Conservation (phyloP, 1,140 invertebrate species). For the Drosophila insularis region DNA sequence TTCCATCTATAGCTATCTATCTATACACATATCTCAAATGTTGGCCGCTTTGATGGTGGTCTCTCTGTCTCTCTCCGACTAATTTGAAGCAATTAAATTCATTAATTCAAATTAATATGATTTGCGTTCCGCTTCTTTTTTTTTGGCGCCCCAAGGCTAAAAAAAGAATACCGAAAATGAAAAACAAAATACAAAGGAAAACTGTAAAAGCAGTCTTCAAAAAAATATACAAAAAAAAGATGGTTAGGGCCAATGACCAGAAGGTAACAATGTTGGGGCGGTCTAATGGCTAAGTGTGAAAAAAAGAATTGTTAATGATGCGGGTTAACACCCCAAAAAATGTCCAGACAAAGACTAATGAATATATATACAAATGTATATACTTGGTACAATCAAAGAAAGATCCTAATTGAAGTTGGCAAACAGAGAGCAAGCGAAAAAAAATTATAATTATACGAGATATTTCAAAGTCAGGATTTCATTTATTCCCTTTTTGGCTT, state of each 20-base stretch:
- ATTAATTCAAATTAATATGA: conserved; percentile 80
- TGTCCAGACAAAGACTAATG: conserved; percentile 54
- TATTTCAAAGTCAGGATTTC: not conserved
- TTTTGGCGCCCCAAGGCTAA: not conserved
- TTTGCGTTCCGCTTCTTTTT: conserved; percentile 31
- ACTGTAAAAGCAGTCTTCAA: conserved; percentile 27
- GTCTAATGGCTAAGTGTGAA: conserved; percentile 59
- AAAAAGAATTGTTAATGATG: conserved; percentile 71
- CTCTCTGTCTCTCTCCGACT: conserved; percentile 29
- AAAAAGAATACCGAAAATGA: conserved; percentile 23
- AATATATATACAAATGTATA: conserved; percentile 23
- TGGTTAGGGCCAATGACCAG: conserved; percentile 66
- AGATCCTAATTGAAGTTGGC: conserved; percentile 25
- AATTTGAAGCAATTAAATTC: conserved; percentile 77
- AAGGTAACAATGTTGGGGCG: conserved; percentile 54
- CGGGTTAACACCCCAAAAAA: conserved; percentile 19
- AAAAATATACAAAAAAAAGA: conserved; percentile 3
- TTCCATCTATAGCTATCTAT: not conserved
- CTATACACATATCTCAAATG: not conserved
- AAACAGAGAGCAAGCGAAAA: conserved; percentile 17
- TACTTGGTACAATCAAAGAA: conserved; percentile 11
- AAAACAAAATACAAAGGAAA: conserved; percentile 21
- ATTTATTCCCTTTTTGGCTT: not conserved
- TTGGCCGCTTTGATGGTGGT: conserved; percentile 60
- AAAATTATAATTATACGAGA: conserved; percentile 18